Evolutionary conservation across 1,140 invertebrate genomes (phyloP).

Genomic region (Brachionus sp.): DNA sequence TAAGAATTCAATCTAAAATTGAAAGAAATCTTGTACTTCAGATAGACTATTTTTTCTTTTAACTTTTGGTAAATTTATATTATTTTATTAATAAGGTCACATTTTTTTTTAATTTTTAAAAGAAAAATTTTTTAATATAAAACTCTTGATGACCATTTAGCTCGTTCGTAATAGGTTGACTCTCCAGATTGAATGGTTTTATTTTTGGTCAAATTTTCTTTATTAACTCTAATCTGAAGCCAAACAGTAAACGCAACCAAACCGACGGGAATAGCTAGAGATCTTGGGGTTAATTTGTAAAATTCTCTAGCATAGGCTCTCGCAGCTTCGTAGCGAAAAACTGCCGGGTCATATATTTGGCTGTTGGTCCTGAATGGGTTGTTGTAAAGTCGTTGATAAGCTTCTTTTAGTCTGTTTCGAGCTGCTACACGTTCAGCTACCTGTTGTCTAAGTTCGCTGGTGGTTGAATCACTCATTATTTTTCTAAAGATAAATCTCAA

Average conservation of each 20-base stretch:
- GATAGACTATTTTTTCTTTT: too few species aligned
- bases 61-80: too few species aligned
- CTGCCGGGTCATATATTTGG: conserved; percentile 32
- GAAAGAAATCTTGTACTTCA: too few species aligned
- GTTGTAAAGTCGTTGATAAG: conserved; percentile 33
- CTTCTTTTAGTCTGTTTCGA: neutral
- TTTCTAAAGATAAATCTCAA: neutral
- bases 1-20: too few species aligned
- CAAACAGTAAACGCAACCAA: neutral
- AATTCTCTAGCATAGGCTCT: conserved; percentile 43
- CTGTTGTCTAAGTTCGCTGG: neutral
- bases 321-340: conserved; percentile 38
- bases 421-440: neutral
- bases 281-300: conserved; percentile 35
- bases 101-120: neutral
- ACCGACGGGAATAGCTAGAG: conserved; percentile 16
- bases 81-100: neutral
- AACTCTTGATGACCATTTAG: neutral
- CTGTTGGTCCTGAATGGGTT: conserved; percentile 37
- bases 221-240: neutral
- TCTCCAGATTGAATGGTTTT: conserved; percentile 10
- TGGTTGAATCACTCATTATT: conserved; percentile 37
- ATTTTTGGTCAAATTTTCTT: neutral
- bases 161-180: conserved; percentile 28
- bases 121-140: conserved; percentile 14